phyloP scores from a whole-genome alignment of 2,888 invertebrate species.

The Germaria angustata region DNA sequence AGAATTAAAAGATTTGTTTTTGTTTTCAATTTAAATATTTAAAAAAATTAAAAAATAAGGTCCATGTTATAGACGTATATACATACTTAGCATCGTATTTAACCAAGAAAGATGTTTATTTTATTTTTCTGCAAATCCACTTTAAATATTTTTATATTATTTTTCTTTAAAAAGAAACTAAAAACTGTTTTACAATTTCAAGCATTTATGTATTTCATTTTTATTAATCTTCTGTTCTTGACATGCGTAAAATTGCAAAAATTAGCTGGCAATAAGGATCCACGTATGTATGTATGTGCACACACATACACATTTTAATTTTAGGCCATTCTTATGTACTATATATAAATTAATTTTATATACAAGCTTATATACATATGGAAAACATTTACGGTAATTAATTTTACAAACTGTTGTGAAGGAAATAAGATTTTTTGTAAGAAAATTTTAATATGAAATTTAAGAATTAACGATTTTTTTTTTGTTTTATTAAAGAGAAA shows the following conservation, averaged over 20 bases:
- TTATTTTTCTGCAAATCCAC: neutral
- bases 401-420: conserved; percentile 38
- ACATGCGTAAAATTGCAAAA: conserved; percentile 47
- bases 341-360: neutral
- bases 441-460: conserved; percentile 35
- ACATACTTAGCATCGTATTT: too few relatives aligned
- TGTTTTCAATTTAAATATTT: too few relatives aligned
- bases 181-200: neutral
- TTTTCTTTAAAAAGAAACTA: neutral
- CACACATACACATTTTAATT: neutral
- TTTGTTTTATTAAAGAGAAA: neutral
- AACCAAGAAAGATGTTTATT: too few relatives aligned
- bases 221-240: conserved; percentile 14
- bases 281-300: neutral
- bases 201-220: neutral
- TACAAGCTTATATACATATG: neutral
- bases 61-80: too few relatives aligned
- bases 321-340: conserved; percentile 22
- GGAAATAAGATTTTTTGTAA: conserved; percentile 38
- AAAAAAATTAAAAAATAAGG: too few relatives aligned
- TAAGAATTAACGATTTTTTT: conserved; percentile 8
- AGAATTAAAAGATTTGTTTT: too few relatives aligned
- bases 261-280: conserved; percentile 8
- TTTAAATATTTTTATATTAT: too few relatives aligned
- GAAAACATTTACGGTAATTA: conserved; percentile 56